These are phyloP conservation scores for Ferdinandea cuprea DNA, from an alignment of 2,888 invertebrate species.

Conservation along the genomic window DNA sequence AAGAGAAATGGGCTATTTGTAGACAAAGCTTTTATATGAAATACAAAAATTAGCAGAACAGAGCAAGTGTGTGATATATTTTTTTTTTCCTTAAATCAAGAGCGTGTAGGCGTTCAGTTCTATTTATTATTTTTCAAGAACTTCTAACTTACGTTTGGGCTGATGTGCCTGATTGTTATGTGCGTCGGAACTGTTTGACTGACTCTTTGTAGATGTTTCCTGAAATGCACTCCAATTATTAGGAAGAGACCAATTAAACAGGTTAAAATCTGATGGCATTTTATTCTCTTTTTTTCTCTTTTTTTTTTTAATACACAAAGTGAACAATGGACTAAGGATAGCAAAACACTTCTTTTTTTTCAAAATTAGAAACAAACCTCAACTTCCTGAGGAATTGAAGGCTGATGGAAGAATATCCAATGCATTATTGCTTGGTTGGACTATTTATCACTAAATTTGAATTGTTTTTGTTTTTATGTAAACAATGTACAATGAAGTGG, in stretches of 20 bases:
- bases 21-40: slow-evolving; percentile 43
- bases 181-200: slow-evolving; percentile 28
- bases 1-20: slow-evolving; percentile 56
- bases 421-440: slow-evolving; percentile 36
- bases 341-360: background rate
- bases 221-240: slow-evolving; percentile 52
- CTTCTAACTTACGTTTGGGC: slow-evolving; percentile 57
- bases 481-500: slow-evolving; percentile 41
- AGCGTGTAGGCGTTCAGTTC: slow-evolving; percentile 15
- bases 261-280: slow-evolving; percentile 14
- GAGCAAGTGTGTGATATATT: slow-evolving; percentile 1
- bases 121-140: slow-evolving; percentile 18
- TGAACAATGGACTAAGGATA: background rate
- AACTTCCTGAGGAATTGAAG: slow-evolving; percentile 49
- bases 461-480: slow-evolving; percentile 37
- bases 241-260: slow-evolving; percentile 27
- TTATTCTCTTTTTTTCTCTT: slow-evolving; percentile 9
- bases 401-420: slow-evolving; percentile 68
- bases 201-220: slow-evolving; percentile 23
- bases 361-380: slow-evolving; percentile 51
- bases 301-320: slow-evolving; percentile 3
- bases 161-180: slow-evolving; percentile 13
- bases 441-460: slow-evolving; percentile 15
- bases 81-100: slow-evolving; percentile 1
- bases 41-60: slow-evolving; percentile 8